Conservation (phyloP, 2,113 vertebrate species). For the human region GRCh38 chr4:182951001-182951500, state of each 20-base stretch:
- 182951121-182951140: background rate
- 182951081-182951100: background rate
- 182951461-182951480: no score
- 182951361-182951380: no score
- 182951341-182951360: no score
- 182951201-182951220: background rate
- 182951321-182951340: no score
- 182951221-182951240: background rate
- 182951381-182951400: no score
- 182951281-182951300: no score
- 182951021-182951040: background rate
- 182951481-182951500: no score
- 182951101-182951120: background rate
- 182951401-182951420: no score
- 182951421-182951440: no score
- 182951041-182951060: background rate
- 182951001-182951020: background rate
- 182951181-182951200: background rate
- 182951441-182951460: no score
- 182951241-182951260: background rate
- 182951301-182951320: no score
- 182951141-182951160: background rate
- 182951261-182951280: background rate
- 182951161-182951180: background rate
- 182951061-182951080: background rate